phyloP scores from a whole-genome alignment of 2,888 invertebrate genomes.

The Tetrapedia diversipes region DNA sequence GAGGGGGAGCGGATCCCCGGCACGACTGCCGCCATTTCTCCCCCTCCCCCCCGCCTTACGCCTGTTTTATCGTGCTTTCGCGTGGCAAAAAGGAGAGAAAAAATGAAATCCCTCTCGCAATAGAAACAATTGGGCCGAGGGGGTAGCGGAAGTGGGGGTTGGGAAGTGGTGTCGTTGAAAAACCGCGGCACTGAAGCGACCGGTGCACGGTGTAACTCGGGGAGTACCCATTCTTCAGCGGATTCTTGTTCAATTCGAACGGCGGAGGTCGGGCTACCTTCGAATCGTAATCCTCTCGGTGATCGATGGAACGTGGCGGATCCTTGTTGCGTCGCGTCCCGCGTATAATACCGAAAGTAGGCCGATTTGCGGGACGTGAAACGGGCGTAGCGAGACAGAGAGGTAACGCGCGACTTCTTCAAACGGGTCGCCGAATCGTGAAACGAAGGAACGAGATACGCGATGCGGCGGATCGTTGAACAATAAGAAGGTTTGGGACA shows the following conservation, averaged over 20 bases:
- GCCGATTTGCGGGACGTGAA: background rate
- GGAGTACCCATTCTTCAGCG: background rate
- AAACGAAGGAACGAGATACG: no score
- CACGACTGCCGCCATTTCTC: background rate
- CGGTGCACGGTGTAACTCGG: background rate
- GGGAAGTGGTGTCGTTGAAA: no score
- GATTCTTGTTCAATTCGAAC: background rate
- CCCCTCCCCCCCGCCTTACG: background rate
- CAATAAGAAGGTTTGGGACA: no score
- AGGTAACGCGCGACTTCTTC: no score
- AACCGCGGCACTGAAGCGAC: background rate
- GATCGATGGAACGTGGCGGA: slow-evolving; percentile 2
- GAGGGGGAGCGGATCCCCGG: no score
- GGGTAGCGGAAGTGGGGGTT: no score
- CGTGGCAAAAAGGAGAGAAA: background rate
- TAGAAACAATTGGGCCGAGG: background rate
- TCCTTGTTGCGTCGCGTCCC: background rate
- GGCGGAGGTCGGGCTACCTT: background rate
- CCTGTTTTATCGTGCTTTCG: background rate
- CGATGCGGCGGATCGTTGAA: no score
- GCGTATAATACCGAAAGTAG: background rate
- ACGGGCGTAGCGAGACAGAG: background rate
- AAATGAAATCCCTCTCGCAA: background rate
- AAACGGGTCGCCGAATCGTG: no score
- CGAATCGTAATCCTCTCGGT: background rate